These are phyloP conservation scores for Andrena minutula DNA, from an alignment of 2,888 invertebrate species.

Conservation along the genomic window DNA sequence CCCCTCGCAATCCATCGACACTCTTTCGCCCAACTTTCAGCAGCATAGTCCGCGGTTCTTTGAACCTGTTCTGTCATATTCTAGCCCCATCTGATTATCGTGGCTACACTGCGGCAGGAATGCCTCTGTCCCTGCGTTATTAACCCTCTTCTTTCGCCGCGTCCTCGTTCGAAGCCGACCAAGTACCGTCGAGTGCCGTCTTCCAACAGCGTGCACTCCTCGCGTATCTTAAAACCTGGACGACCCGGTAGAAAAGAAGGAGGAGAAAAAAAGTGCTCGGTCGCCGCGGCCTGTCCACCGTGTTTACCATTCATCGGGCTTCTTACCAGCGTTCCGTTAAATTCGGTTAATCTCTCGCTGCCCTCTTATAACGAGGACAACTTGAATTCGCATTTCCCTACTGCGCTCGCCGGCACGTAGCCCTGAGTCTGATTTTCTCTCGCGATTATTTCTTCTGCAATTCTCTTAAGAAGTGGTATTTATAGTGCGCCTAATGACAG, in stretches of 20 bases:
- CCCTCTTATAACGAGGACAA: not conserved
- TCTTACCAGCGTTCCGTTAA: constrained; percentile 20
- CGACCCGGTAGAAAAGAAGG: not conserved
- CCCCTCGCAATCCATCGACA: too few relatives aligned
- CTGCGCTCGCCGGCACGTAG: not conserved
- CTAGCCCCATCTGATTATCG: constrained; percentile 2
- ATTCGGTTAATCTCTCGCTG: not conserved
- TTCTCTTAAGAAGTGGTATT: too few relatives aligned
- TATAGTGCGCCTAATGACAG: too few relatives aligned
- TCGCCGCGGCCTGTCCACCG: not conserved
- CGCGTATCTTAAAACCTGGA: constrained; percentile 43
- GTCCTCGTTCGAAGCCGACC: constrained; percentile 62
- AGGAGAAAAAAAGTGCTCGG: not conserved
- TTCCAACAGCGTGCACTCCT: constrained; percentile 48
- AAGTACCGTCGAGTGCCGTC: constrained; percentile 58
- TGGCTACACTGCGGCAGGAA: not conserved
- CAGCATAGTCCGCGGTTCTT: not conserved
- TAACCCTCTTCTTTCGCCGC: constrained; percentile 54
- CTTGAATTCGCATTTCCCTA: not conserved
- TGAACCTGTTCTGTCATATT: not conserved
- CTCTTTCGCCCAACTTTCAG: too few relatives aligned
- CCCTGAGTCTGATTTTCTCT: too few relatives aligned
- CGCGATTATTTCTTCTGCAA: too few relatives aligned
- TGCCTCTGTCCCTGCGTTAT: constrained; percentile 43
- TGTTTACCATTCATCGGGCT: constrained; percentile 10